Evolutionary conservation across 2,888 invertebrate species (phyloP).

Genomic region (Troides helena): DNA sequence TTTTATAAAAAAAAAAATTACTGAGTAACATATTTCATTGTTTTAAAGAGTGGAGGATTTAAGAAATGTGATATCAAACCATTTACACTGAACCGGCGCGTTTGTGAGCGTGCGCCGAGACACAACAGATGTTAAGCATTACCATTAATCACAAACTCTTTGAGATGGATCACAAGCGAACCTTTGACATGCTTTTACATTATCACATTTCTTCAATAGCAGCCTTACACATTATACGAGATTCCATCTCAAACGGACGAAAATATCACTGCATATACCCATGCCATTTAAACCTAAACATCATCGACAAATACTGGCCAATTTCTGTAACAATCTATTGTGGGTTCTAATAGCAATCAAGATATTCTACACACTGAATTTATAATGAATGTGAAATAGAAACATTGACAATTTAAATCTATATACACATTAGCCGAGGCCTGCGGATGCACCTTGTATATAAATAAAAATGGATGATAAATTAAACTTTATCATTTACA

Average conservation of each 20-base stretch:
- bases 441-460: no score
- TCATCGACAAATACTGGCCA: constrained; percentile 58
- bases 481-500: no score
- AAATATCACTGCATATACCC: constrained; percentile 38
- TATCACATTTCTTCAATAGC: constrained; percentile 34
- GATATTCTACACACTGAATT: neutral
- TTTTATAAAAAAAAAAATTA: neutral
- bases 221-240: constrained; percentile 39
- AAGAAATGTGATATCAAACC: constrained; percentile 17
- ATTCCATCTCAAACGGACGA: constrained; percentile 43
- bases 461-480: no score
- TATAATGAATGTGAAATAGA: neutral
- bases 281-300: constrained; percentile 34
- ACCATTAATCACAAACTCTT: neutral
- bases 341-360: constrained; percentile 28
- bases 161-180: constrained; percentile 4
- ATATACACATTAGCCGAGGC: no score
- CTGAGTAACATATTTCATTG: neutral
- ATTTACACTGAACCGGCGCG: neutral
- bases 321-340: constrained; percentile 45
- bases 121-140: constrained; percentile 1
- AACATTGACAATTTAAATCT: neutral
- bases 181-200: constrained; percentile 20
- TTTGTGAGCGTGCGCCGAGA: constrained; percentile 1
- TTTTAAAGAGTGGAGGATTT: neutral